These are phyloP conservation scores for Mylabris phalerata DNA, from an alignment of 1,140 invertebrate species.

Conservation along the genomic window DNA sequence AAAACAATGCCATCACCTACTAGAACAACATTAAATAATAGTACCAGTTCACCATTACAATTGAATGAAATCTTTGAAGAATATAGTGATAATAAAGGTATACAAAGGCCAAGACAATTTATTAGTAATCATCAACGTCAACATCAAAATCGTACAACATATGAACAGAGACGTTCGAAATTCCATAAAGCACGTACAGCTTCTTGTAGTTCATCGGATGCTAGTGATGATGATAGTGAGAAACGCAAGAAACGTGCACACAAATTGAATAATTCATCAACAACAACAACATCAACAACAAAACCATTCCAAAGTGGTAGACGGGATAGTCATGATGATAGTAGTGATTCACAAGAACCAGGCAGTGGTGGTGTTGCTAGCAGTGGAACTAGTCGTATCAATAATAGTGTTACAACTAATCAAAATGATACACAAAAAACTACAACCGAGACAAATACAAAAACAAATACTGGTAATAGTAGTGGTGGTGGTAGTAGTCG, in stretches of 20 bases:
- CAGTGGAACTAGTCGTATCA: slow-evolving; percentile 27
- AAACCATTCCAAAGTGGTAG: slow-evolving; percentile 49
- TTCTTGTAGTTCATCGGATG: slow-evolving; percentile 83
- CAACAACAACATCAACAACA: slow-evolving; percentile 30
- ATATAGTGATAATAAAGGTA: slow-evolving; percentile 41
- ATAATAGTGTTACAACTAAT: neutral
- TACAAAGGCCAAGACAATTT: slow-evolving; percentile 31
- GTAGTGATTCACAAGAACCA: slow-evolving; percentile 64
- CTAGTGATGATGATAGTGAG: slow-evolving; percentile 86
- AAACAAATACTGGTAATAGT: slow-evolving; percentile 37
- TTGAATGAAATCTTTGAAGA: slow-evolving; percentile 71
- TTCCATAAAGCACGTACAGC: slow-evolving; percentile 73
- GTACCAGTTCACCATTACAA: slow-evolving; percentile 46
- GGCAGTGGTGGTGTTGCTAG: slow-evolving; percentile 41
- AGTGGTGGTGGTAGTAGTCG: slow-evolving; percentile 36
- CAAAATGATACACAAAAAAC: slow-evolving; percentile 27
- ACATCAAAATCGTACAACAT: slow-evolving; percentile 41
- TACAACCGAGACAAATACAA: neutral
- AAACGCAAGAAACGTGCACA: slow-evolving; percentile 69
- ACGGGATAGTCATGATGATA: slow-evolving; percentile 70
- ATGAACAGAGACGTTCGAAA: slow-evolving; percentile 61
- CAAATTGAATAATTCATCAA: slow-evolving; percentile 53
- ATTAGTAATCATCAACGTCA: slow-evolving; percentile 36
- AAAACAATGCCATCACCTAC: slow-evolving; percentile 53
- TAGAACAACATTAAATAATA: slow-evolving; percentile 24